These are phyloP conservation scores for Lapara coniferarum DNA, from an alignment of 2,888 invertebrate genomes.

Conservation along the genomic window DNA sequence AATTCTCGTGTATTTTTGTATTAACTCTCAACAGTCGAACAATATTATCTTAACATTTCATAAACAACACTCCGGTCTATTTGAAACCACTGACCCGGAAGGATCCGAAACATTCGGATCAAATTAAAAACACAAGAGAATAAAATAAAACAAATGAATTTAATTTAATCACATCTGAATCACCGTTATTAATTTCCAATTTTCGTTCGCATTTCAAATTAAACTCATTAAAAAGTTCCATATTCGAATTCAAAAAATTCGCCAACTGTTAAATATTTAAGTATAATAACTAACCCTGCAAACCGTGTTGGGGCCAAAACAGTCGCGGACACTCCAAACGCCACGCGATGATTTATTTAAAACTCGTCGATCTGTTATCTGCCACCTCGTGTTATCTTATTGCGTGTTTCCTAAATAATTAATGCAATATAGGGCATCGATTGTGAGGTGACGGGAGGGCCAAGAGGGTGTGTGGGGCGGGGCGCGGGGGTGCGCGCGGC, in stretches of 20 bases:
- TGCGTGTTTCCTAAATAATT: conserved; percentile 85
- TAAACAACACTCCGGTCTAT: conserved; percentile 19
- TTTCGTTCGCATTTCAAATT: background rate
- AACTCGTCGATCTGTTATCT: conserved; percentile 78
- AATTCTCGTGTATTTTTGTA: conserved; percentile 10
- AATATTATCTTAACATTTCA: conserved; percentile 14
- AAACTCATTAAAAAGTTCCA: background rate
- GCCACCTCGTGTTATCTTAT: conserved; percentile 83
- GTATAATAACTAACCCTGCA: background rate
- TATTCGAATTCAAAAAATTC: background rate
- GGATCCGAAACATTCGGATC: conserved; percentile 10
- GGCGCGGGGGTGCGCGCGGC: conserved; percentile 81
- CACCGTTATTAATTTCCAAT: background rate
- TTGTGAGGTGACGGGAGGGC: conserved; percentile 80
- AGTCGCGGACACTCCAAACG: conserved; percentile 37
- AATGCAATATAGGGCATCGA: conserved; percentile 85
- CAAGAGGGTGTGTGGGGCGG: conserved; percentile 62
- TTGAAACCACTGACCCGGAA: conserved; percentile 20
- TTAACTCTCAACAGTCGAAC: conserved; percentile 8
- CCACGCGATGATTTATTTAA: conserved; percentile 73
- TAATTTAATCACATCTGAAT: conserved; percentile 4
- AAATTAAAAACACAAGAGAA: conserved; percentile 10
- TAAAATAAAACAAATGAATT: background rate
- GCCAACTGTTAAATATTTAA: background rate
- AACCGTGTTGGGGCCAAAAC: conserved; percentile 21